Base-by-base conservation (phyloP, 2,797 vertebrate genomes). In the Alfaro cultratus region DNA sequence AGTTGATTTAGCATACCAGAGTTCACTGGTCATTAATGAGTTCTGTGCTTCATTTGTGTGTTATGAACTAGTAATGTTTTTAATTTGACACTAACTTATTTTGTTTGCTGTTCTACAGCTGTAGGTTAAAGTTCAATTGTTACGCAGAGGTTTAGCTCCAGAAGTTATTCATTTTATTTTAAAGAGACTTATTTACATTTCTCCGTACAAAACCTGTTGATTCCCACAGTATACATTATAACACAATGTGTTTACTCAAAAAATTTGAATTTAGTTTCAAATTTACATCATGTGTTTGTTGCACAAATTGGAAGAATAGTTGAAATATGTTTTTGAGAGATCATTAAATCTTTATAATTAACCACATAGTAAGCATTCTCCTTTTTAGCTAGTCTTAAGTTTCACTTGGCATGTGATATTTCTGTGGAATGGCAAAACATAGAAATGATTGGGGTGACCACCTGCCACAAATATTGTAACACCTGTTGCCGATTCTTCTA, bases 351-450 rank as follows among this genome's bases (percentile, higher is more conserved):
- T 26, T 18, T 39, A 18, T 74, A 77, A 29, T 72, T 31, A 36
- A 51, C 2, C 26, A 4, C 4, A 55, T 18, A 21, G 74, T 2
- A 60, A 29, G n/a, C 2, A 45, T 15, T 74, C 67, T 47, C 60
- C 57, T n/a, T 53, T 34, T 23, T 67, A 34, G 8, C 60, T 21
- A 23, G 5, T 73, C 47, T 70, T 0, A 79, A 5, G 73, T 85
- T 80, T 83, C 46, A 74, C 4, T 16, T 73, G 16, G 5, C 70
- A 74, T 55, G 49, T 77, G 16, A 31, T 82, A 36, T 16, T 82
- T 18, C 62, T 7, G 16, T 23, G 79, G 29, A 78, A 76, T 78
- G 73, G 67, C 12, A 80, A 78, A 86, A 80, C 77, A 80, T 21
- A 77, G 49, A 86, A 74, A 60, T 60, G 43, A 79, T 23, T 67